Evolutionary conservation across 37 sponge, comb jelly and placozoan species (phyloP), one percentile per base, ranked within the genome.

Genomic region (Aplysina aerophoba): DNA sequence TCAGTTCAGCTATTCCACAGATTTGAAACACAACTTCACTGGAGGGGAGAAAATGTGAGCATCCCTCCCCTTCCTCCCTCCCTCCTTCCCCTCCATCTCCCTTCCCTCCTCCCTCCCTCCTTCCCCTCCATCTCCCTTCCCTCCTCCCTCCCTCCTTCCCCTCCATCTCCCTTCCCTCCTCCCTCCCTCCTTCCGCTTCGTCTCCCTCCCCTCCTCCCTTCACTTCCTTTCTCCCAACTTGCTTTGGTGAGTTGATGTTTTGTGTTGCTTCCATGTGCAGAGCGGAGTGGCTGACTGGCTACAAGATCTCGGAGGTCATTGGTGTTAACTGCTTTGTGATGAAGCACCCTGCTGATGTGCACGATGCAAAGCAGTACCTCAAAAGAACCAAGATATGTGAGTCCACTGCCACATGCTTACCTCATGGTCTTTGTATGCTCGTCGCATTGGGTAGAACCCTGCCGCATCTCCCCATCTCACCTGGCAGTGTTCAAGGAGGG

Each of bases 251-350:
- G n/a, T n/a, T n/a, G n/a, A n/a, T n/a, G n/a, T n/a, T n/a, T n/a
- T n/a, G n/a, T n/a, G n/a, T n/a, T n/a, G n/a, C n/a, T n/a, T n/a
- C n/a, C n/a, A n/a, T 6, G 2, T 4, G 1, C 33, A 69, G 71
- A 30, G 27, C 71, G 6, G 35, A 69, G 71, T 69, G 71, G 71
- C 30, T 69, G 17, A 69, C 71, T 69, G 71, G 71, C 4, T 75
- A 75, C 54, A 50, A 41, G 54, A 6, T 75, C 20, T 40, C 37
- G 0, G n/a, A 41, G 21, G 78, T 41, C 6, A 31, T 24, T 5
- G n/a, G 37, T 15, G 41, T 19, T 0, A 19, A 3, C 25, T 50
- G 54, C 37, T 13, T 24, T 40, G 78, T 21, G 17, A 39, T 75
- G 22, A 75, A 19, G 53, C 78, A 75, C 25, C 78, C 78, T 38